phyloP scores from a whole-genome alignment of 2,888 invertebrate species.

The Bedellia somnulentella region DNA sequence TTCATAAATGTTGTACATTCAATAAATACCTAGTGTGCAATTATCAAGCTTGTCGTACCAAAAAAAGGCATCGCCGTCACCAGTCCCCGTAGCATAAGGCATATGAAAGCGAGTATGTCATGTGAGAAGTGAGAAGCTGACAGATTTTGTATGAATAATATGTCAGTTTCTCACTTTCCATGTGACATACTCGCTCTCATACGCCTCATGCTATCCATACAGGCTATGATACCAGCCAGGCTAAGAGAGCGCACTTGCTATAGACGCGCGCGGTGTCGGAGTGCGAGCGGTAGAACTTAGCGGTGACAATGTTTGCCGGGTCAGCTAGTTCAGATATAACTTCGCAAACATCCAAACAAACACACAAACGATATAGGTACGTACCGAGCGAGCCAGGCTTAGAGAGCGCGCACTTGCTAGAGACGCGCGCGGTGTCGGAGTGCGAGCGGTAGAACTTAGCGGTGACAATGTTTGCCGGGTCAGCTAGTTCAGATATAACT shows the following conservation, averaged over 20 bases:
- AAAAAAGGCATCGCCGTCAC: too few relatives aligned
- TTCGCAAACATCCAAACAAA: conserved; percentile 11
- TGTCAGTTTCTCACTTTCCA: too few relatives aligned
- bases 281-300: conserved; percentile 92
- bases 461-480: conserved; percentile 82
- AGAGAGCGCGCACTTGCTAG: conserved; percentile 70
- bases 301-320: conserved; percentile 93
- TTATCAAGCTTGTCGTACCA: too few relatives aligned
- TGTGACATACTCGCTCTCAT: too few relatives aligned
- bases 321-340: conserved; percentile 99
- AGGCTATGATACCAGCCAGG: too few relatives aligned
- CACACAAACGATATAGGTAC: background rate
- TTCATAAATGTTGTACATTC: too few relatives aligned
- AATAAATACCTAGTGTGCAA: too few relatives aligned
- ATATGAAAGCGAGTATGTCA: too few relatives aligned
- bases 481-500: conserved; percentile 72
- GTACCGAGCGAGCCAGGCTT: conserved; percentile 80
- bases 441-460: conserved; percentile 84
- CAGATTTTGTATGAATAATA: too few relatives aligned
- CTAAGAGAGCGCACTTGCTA: conserved; percentile 72
- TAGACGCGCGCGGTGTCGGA: conserved; percentile 77
- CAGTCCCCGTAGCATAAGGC: too few relatives aligned
- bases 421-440: conserved; percentile 64
- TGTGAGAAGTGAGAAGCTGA: too few relatives aligned
- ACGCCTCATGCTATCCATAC: too few relatives aligned